These are phyloP conservation scores for Quiscalus mexicanus DNA, from an alignment of 2,113 vertebrate genomes.

Conservation along the genomic window DNA sequence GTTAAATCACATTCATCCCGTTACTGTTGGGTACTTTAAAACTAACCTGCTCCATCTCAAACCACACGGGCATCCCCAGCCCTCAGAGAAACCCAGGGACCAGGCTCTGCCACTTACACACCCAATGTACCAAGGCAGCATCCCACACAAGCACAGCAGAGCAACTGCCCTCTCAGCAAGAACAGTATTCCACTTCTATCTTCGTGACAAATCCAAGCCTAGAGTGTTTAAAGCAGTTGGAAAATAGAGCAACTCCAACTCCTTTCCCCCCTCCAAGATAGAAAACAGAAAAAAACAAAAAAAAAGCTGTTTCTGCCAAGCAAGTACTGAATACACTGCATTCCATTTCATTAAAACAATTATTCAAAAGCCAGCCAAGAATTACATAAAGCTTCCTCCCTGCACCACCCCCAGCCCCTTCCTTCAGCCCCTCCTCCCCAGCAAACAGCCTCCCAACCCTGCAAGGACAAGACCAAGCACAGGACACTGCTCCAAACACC, in stretches of 20 bases:
- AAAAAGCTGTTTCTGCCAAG: conserved; percentile 72
- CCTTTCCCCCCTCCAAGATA: background rate
- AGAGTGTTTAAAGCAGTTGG: background rate
- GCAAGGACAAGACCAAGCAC: background rate
- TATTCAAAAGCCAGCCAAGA: conserved; percentile 78
- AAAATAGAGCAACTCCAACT: background rate
- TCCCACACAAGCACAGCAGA: background rate
- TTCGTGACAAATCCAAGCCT: background rate
- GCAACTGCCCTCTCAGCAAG: background rate
- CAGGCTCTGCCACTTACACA: background rate
- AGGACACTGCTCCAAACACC: rapidly evolving
- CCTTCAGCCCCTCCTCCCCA: conserved; percentile 12
- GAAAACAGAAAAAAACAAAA: background rate
- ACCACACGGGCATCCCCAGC: background rate
- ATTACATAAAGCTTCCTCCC: conserved; percentile 82
- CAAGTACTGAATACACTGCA: conserved; percentile 71
- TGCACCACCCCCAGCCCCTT: conserved; percentile 57
- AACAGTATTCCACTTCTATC: background rate
- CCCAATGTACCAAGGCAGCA: background rate
- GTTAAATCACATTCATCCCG: background rate
- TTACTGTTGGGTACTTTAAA: background rate
- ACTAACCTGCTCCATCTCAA: background rate
- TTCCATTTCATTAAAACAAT: conserved; percentile 87
- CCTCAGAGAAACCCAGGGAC: background rate
- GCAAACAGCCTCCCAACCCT: background rate